Percentiles rank a stretch among this genome's conserved stretches.
Evolutionary conservation across 2,113 vertebrate species (phyloP).

Genomic region (Chaetorhynchus papuensis): DNA sequence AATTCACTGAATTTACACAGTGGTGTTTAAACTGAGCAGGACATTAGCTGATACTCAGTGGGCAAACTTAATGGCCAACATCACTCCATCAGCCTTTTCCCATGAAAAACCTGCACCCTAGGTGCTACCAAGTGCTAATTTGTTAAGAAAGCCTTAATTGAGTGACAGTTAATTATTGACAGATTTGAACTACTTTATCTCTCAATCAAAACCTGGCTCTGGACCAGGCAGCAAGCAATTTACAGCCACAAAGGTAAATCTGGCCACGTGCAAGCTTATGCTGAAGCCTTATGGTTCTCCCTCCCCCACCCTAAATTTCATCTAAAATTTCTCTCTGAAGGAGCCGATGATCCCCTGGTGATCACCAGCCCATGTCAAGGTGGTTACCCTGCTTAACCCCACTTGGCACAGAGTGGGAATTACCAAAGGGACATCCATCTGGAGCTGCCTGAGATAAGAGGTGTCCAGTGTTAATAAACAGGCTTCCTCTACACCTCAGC

Average conservation of each 20-base stretch:
- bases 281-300: neutral
- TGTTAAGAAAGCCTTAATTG: slow-evolving; percentile 61
- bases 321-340: slow-evolving; percentile 47
- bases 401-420: slow-evolving; percentile 72
- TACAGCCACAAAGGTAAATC: slow-evolving; percentile 52
- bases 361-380: slow-evolving; percentile 72
- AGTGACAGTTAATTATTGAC: slow-evolving; percentile 73
- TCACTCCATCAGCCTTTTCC: slow-evolving; percentile 48
- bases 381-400: slow-evolving; percentile 74
- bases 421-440: slow-evolving; percentile 79
- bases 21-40: slow-evolving; percentile 2
- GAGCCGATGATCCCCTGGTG: slow-evolving; percentile 26
- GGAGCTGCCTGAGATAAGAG: slow-evolving; percentile 90
- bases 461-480: slow-evolving; percentile 90
- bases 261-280: slow-evolving; percentile 29
- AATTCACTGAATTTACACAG: neutral
- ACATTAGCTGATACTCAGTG: slow-evolving; percentile 13
- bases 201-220: slow-evolving; percentile 61
- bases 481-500: slow-evolving; percentile 92
- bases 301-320: neutral
- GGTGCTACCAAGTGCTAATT: slow-evolving; percentile 63
- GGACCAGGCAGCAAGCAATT: slow-evolving; percentile 61
- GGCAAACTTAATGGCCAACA: slow-evolving; percentile 3
- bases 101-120: slow-evolving; percentile 62
- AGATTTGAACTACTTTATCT: slow-evolving; percentile 70